Percentiles rank a stretch among this genome's conserved stretches.
Conservation (phyloP, 2,797 vertebrate species). For the Nannoperca australis region DNA sequence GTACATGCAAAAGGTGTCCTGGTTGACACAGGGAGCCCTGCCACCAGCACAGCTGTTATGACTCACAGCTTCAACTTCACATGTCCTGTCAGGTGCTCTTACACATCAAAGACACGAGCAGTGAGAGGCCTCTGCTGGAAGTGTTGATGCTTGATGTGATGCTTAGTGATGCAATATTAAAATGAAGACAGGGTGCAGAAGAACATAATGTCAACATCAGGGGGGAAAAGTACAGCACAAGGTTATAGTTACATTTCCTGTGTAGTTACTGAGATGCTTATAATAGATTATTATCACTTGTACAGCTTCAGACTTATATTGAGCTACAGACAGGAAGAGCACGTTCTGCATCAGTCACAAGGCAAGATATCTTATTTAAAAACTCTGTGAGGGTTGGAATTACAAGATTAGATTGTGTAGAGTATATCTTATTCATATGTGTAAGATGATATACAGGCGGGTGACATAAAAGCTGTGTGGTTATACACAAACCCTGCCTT, state of each 20-base stretch:
- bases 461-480: conserved; percentile 7
- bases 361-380: conserved; percentile 51
- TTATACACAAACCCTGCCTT: conserved; percentile 45
- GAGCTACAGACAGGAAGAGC: conserved; percentile 21
- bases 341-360: neutral
- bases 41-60: conserved; percentile 14
- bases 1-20: neutral
- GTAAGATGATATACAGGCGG: conserved; percentile 1
- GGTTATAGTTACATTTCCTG: conserved; percentile 41
- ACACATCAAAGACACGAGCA: conserved; percentile 86
- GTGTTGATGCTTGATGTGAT: conserved; percentile 52
- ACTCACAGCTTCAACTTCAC: conserved; percentile 17
- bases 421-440: conserved; percentile 16
- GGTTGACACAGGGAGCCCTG: neutral
- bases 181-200: conserved; percentile 38
- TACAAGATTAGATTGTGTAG: neutral
- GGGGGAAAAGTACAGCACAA: neutral
- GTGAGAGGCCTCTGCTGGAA: conserved; percentile 85
- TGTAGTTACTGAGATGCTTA: neutral
- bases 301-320: conserved; percentile 5
- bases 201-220: conserved; percentile 24
- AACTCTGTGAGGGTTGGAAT: conserved; percentile 63
- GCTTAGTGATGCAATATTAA: conserved; percentile 28
- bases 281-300: conserved; percentile 34
- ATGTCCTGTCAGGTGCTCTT: conserved; percentile 86